Evolutionary conservation across 2,797 vertebrate species (phyloP).

Genomic region (Falco concolor): DNA sequence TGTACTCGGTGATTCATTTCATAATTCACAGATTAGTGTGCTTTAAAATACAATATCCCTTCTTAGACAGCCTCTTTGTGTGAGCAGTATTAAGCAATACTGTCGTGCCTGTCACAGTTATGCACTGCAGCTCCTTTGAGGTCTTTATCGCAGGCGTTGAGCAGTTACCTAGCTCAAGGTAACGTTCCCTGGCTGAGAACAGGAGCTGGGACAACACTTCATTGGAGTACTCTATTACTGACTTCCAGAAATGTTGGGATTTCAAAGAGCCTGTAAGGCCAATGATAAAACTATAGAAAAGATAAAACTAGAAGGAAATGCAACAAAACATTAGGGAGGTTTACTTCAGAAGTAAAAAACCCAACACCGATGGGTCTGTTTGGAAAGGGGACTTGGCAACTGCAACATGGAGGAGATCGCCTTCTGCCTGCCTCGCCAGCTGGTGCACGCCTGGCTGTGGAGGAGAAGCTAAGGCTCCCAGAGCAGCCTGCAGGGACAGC

Average conservation of each 20-base stretch:
- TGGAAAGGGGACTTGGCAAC: not conserved
- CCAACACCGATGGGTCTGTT: accelerated
- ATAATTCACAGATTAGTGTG: not conserved
- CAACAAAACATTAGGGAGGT: not conserved
- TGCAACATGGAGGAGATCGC: not conserved
- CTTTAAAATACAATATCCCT: not conserved
- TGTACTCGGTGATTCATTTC: not conserved
- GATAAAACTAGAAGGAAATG: not conserved
- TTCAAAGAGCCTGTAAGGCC: not conserved
- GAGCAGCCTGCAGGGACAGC: not conserved
- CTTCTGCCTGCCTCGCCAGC: not conserved
- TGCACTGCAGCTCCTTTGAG: not conserved
- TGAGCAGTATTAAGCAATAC: not conserved
- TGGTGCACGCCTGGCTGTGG: not conserved
- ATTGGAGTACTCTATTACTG: not conserved
- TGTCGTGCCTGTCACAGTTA: not conserved
- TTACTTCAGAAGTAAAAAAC: not conserved
- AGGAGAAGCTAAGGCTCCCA: not conserved
- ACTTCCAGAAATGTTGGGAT: not conserved
- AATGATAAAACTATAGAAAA: not conserved
- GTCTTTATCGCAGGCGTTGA: not conserved
- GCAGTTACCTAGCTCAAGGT: not conserved
- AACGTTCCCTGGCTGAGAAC: not conserved
- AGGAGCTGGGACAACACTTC: not conserved
- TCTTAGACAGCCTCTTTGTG: not conserved